Evolutionary conservation across 2,113 vertebrate genomes (phyloP).

Genomic region (Rhinoderma darwinii): DNA sequence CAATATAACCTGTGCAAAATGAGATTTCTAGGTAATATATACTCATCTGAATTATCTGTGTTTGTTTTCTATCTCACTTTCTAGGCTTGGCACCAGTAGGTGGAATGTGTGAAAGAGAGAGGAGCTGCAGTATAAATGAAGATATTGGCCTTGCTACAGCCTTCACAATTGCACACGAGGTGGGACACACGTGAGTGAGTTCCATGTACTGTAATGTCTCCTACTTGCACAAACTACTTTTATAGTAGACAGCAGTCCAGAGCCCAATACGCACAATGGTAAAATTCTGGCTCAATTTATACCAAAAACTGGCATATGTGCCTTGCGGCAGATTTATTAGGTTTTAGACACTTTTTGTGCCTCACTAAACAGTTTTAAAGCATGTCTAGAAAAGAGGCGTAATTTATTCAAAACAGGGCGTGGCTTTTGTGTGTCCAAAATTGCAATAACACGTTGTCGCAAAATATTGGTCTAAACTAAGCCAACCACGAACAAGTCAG

Average conservation of each 20-base stretch:
- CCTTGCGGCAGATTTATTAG: too few relatives aligned
- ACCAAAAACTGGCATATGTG: too few relatives aligned
- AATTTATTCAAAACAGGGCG: too few relatives aligned
- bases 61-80: neutral
- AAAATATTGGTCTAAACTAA: too few relatives aligned
- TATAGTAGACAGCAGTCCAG: neutral
- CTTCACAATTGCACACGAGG: slow-evolving; percentile 98
- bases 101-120: slow-evolving; percentile 95
- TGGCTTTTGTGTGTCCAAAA: too few relatives aligned
- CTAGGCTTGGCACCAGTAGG: slow-evolving; percentile 94
- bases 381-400: too few relatives aligned
- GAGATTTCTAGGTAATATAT: neutral
- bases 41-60: neutral
- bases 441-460: too few relatives aligned
- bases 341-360: too few relatives aligned
- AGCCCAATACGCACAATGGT: neutral
- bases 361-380: too few relatives aligned
- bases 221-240: neutral
- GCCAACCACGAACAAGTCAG: too few relatives aligned
- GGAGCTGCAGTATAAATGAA: slow-evolving; percentile 98
- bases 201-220: slow-evolving; percentile 14
- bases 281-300: too few relatives aligned
- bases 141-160: slow-evolving; percentile 97
- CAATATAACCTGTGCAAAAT: neutral
- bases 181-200: slow-evolving; percentile 95